These are phyloP conservation scores for Cybosia mesomella DNA, from an alignment of 2,888 invertebrate species.

Conservation along the genomic window DNA sequence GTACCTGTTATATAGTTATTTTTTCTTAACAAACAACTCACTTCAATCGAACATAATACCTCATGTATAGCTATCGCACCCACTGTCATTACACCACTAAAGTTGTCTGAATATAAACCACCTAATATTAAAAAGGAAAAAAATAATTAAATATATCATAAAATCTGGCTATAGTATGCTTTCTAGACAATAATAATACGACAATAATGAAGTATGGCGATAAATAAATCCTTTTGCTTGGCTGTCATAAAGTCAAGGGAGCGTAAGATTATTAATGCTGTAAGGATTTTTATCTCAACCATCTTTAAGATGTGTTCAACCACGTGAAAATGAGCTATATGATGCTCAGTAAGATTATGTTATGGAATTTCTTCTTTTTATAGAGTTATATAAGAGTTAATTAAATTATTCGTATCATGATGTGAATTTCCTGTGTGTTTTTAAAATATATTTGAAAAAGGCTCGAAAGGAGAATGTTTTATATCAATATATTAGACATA, in stretches of 20 bases:
- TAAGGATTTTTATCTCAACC: conserved; percentile 41
- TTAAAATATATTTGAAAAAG: not conserved
- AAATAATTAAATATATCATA: too few relatives aligned
- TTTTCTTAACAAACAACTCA: too few relatives aligned
- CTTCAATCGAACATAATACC: too few relatives aligned
- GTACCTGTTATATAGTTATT: too few relatives aligned
- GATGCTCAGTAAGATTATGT: conserved; percentile 25
- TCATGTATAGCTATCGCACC: too few relatives aligned
- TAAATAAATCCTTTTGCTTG: conserved; percentile 16
- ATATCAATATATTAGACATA: too few relatives aligned
- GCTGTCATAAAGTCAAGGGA: conserved; percentile 42
- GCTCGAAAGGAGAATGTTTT: too few relatives aligned
- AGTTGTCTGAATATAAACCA: too few relatives aligned
- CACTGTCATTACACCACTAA: too few relatives aligned
- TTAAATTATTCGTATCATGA: conserved; percentile 5
- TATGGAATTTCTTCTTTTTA: conserved; percentile 27
- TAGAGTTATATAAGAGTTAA: conserved; percentile 7
- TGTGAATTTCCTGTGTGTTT: not conserved
- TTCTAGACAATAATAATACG: not conserved
- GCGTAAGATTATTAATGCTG: conserved; percentile 46
- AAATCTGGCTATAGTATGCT: not conserved
- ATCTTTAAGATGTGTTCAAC: conserved; percentile 42
- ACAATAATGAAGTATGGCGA: not conserved
- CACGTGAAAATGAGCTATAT: conserved; percentile 48
- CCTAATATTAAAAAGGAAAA: too few relatives aligned